Base-by-base conservation (phyloP, 2,888 invertebrate genomes). In the Hipparchia sbordonii region DNA sequence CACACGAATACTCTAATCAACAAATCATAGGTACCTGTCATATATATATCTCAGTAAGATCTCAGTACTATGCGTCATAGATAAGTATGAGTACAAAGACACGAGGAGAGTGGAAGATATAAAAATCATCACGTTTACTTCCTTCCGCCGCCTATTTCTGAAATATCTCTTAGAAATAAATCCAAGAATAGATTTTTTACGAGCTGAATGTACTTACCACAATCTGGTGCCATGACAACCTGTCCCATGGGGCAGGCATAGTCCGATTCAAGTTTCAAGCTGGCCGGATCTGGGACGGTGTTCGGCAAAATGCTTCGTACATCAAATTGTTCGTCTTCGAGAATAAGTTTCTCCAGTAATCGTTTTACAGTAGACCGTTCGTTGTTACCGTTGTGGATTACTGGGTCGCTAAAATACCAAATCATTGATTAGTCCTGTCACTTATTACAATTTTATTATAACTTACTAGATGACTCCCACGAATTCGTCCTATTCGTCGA, bases 261-360 rank as follows among this genome's bases (percentile, higher is more conserved):
- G 86, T 98, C 98, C 0, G 98, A 98, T 76, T 96, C 95, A n/a
- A 99, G 93, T 45, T 95, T 91, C 73, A 99, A 92, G 2, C 98
- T 98, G 9, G 98, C 97, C 72, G 98, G 97, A 90, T 99, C 98
- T 0, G 98, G 98, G 0, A 98, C 97, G 0, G 98, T 99, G 84
- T 98, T 99, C 13, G 99, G 99, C 70, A 98, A 92, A 82, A 98
- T 98, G 84, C 97, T 98, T 82, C 97, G 96, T 4, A 98, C 98
- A 83, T 98, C 98, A 86, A 98, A 98, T 88, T 98, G 98, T 91
- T 98, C 98, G 88, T 98, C 97, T 92, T 98, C 98, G 76, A 98
- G 95, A 79, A 99, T 98, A 1, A 98, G 94, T 87, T 97, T 97
- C 90, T 99, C 97, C 80, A 99, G 93, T 74, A 99, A 94, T 72